Evolutionary conservation across 1,140 invertebrate genomes (phyloP).

Genomic region (Drosophila kepulauana): DNA sequence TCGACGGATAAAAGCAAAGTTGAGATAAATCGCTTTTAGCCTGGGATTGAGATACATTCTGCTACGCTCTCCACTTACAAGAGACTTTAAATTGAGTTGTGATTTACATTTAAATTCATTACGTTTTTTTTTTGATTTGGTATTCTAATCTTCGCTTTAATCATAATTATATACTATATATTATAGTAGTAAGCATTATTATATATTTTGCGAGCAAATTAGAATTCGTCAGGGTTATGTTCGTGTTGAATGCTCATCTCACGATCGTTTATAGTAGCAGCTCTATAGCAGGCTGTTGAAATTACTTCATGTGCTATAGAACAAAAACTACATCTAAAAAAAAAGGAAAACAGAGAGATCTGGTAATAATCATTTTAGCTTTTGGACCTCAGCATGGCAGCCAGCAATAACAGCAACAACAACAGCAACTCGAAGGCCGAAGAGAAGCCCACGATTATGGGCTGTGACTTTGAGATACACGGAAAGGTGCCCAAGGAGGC

Average conservation of each 20-base stretch:
- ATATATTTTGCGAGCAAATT: slow-evolving; percentile 30
- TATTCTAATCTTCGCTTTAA: background rate
- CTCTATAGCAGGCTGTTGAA: slow-evolving; percentile 13
- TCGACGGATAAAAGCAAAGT: slow-evolving; percentile 30
- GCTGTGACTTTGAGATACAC: slow-evolving; percentile 58
- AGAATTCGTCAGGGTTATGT: slow-evolving; percentile 2
- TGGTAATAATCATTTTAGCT: background rate
- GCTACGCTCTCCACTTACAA: slow-evolving; percentile 12
- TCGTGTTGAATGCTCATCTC: slow-evolving; percentile 9
- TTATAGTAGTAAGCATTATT: slow-evolving; percentile 15
- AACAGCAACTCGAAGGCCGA: background rate
- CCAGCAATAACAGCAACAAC: background rate
- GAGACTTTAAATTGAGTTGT: slow-evolving; percentile 60
- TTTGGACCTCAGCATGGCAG: slow-evolving; percentile 2
- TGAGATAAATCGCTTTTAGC: slow-evolving; percentile 76
- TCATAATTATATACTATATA: slow-evolving; percentile 1
- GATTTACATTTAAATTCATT: slow-evolving; percentile 51
- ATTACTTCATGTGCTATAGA: slow-evolving; percentile 8
- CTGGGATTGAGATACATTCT: slow-evolving; percentile 23
- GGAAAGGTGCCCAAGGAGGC: slow-evolving; percentile 59
- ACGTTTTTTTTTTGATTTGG: slow-evolving; percentile 3
- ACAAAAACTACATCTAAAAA: too few relatives aligned
- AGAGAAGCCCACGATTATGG: slow-evolving; percentile 28
- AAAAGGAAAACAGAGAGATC: background rate
- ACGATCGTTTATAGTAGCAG: background rate